Evolutionary conservation across 2,797 vertebrate genomes (phyloP).

Genomic region (Pipistrellus pygmaeus): DNA sequence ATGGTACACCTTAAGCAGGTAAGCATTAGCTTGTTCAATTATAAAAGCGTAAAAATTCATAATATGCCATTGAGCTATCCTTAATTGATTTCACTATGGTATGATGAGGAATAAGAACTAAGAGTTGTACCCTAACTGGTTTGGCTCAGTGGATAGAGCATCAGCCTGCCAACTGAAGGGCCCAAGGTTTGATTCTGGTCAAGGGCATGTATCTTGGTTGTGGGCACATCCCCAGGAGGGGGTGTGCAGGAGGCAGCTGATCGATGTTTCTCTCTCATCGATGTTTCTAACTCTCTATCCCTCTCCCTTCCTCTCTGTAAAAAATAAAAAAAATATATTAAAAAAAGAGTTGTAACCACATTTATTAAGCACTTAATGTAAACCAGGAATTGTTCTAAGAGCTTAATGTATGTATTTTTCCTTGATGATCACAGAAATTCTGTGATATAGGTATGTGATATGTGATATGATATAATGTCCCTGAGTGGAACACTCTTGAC

Average conservation of each 20-base stretch:
- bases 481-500: not conserved
- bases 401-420: not conserved
- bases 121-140: too few relatives aligned
- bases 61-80: not conserved
- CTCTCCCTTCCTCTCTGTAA: too few relatives aligned
- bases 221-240: too few relatives aligned
- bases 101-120: not conserved
- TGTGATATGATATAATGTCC: not conserved
- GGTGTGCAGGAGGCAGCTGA: too few relatives aligned
- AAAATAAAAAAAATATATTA: too few relatives aligned
- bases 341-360: not conserved
- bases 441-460: not conserved
- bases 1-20: not conserved
- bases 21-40: not conserved
- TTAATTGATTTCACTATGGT: not conserved
- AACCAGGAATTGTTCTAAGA: not conserved
- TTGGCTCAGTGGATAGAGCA: too few relatives aligned
- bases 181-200: too few relatives aligned
- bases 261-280: too few relatives aligned
- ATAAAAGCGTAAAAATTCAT: not conserved
- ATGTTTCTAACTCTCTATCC: too few relatives aligned
- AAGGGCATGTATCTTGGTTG: too few relatives aligned
- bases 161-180: too few relatives aligned
- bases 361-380: not conserved
- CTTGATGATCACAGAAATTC: not conserved